phyloP scores from a whole-genome alignment of 2,888 invertebrate species.

The Drosophila demipolita region DNA sequence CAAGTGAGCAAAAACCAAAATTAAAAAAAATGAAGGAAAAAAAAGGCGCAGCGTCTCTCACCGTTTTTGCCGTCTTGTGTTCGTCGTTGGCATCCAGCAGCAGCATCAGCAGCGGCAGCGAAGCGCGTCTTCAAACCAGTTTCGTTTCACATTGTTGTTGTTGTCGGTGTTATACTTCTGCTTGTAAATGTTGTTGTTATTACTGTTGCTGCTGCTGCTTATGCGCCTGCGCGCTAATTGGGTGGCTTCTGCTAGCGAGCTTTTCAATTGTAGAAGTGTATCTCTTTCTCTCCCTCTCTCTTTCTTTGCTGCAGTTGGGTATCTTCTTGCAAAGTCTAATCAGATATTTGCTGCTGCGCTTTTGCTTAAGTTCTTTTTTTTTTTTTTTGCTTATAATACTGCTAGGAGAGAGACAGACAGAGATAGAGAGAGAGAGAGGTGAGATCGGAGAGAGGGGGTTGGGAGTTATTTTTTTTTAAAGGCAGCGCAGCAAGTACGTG shows the following conservation, averaged over 20 bases:
- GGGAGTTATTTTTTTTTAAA: not conserved
- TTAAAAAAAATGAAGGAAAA: conserved; percentile 19
- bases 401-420: not conserved
- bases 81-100: conserved; percentile 11
- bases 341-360: conserved; percentile 22
- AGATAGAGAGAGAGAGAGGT: too few species aligned
- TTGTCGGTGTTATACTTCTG: conserved; percentile 25
- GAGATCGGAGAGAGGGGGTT: not conserved
- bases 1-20: conserved; percentile 54
- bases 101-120: conserved; percentile 24
- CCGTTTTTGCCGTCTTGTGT: conserved; percentile 29
- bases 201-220: conserved; percentile 43
- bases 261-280: conserved; percentile 34
- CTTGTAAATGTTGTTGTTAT: conserved; percentile 33
- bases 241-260: conserved; percentile 55
- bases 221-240: conserved; percentile 74
- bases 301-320: conserved; percentile 2
- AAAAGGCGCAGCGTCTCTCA: conserved; percentile 5
- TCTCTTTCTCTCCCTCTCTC: conserved; percentile 11
- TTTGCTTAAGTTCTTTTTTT: conserved; percentile 29
- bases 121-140: conserved; percentile 66
- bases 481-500: conserved; percentile 53
- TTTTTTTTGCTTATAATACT: not conserved
- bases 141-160: conserved; percentile 44
- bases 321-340: conserved; percentile 15